These are phyloP conservation scores for Hippoglossus stenolepis DNA, from an alignment of 2,113 vertebrate species.

Conservation along the genomic window DNA sequence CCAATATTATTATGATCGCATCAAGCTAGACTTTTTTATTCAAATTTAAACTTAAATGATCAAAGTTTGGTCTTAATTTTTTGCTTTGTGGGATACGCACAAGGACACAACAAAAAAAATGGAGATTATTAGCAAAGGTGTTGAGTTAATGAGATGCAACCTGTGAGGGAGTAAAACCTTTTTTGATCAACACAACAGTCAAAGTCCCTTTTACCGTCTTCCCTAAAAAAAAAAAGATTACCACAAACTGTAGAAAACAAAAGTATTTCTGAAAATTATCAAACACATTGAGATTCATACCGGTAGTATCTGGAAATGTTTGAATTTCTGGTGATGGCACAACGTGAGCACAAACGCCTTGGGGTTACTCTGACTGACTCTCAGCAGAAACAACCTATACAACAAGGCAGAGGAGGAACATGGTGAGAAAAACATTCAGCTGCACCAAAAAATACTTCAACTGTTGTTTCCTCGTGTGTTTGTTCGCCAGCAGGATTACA, in stretches of 20 bases:
- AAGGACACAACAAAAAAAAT: too few relatives aligned
- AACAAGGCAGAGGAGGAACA: background rate
- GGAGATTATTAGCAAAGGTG: too few relatives aligned
- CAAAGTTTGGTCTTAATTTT: too few relatives aligned
- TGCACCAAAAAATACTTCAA: background rate
- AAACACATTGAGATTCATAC: constrained; percentile 71
- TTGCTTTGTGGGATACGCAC: too few relatives aligned
- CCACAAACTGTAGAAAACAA: background rate
- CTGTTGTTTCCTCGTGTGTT: too few relatives aligned
- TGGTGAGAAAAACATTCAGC: background rate
- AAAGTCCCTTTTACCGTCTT: background rate
- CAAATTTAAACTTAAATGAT: too few relatives aligned
- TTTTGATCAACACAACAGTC: background rate
- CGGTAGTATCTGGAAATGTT: constrained; percentile 98
- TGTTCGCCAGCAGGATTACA: too few relatives aligned
- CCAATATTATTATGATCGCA: background rate
- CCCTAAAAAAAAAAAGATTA: background rate
- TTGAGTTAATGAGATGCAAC: too few relatives aligned
- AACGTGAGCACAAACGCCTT: constrained; percentile 98
- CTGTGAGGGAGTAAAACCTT: too few relatives aligned
- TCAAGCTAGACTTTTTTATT: background rate
- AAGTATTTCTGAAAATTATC: background rate
- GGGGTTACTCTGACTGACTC: constrained; percentile 99
- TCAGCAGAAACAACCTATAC: constrained; percentile 92
- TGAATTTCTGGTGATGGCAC: constrained; percentile 99